Conservation (phyloP, 2,113 vertebrate species). For the Lipophrys pholis region DNA sequence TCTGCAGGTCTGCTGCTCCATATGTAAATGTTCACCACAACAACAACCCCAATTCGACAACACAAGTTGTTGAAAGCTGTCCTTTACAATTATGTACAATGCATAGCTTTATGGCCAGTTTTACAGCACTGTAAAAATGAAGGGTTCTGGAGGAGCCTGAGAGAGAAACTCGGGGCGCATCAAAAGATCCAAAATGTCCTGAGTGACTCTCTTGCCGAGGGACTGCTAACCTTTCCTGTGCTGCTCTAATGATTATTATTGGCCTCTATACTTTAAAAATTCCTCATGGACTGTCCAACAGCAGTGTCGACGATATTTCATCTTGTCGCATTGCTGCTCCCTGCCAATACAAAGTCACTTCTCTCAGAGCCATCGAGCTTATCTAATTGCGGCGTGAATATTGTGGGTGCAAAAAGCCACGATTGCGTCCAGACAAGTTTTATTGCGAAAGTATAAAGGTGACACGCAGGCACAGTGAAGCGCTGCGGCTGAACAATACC, state of each 20-base stretch:
- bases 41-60: constrained; percentile 55
- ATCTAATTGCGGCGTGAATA: constrained; percentile 17
- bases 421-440: constrained; percentile 36
- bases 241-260: constrained; percentile 26
- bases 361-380: background rate
- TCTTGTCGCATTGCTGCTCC: background rate
- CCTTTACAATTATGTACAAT: constrained; percentile 68
- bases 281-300: constrained; percentile 12
- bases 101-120: constrained; percentile 72
- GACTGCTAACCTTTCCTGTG: constrained; percentile 26
- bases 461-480: constrained; percentile 14
- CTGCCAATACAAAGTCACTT: constrained; percentile 8
- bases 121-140: constrained; percentile 78
- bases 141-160: constrained; percentile 59
- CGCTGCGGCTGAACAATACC: constrained; percentile 26
- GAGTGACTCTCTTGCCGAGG: constrained; percentile 16
- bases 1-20: constrained; percentile 21
- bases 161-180: constrained; percentile 54
- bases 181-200: constrained; percentile 50
- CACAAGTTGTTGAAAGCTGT: constrained; percentile 65
- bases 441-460: constrained; percentile 32
- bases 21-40: constrained; percentile 24
- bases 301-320: background rate
- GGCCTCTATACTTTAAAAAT: constrained; percentile 5
- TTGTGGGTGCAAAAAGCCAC: background rate